These are phyloP conservation scores for Ceyx margarethae DNA, from an alignment of 2,113 vertebrate species.

Conservation along the genomic window DNA sequence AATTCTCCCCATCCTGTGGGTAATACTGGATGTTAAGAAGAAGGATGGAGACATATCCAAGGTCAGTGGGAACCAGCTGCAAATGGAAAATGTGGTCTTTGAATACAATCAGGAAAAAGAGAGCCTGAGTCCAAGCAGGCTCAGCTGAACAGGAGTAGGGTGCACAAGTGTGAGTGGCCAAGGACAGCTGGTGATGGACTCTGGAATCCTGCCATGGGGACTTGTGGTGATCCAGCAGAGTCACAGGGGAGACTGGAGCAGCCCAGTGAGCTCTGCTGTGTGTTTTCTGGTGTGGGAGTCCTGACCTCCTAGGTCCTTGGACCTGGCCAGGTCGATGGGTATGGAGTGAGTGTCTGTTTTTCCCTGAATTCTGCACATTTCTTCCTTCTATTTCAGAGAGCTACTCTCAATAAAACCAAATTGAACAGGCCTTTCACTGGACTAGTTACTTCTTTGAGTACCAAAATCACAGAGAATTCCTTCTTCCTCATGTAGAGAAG, in stretches of 20 bases:
- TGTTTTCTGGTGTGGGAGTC: background rate
- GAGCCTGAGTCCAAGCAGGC: background rate
- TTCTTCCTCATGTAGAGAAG: background rate
- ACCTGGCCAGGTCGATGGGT: no score
- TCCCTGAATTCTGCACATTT: background rate
- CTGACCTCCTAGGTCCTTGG: background rate
- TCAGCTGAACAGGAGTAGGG: background rate
- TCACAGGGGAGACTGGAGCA: accelerated
- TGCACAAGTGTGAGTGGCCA: background rate
- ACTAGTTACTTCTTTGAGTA: background rate
- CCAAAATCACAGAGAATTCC: background rate
- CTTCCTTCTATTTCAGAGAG: background rate
- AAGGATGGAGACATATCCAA: background rate
- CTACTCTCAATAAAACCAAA: background rate
- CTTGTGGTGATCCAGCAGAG: background rate
- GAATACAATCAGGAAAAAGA: background rate
- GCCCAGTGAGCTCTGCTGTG: background rate
- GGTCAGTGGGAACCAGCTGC: background rate
- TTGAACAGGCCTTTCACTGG: background rate
- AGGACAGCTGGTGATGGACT: background rate
- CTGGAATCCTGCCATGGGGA: background rate
- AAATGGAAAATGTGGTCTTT: background rate
- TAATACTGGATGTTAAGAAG: background rate
- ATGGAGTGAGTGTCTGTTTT: background rate
- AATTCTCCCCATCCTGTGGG: background rate